phyloP scores from a whole-genome alignment of 1,140 invertebrate species.

The Aphis craccivora region DNA sequence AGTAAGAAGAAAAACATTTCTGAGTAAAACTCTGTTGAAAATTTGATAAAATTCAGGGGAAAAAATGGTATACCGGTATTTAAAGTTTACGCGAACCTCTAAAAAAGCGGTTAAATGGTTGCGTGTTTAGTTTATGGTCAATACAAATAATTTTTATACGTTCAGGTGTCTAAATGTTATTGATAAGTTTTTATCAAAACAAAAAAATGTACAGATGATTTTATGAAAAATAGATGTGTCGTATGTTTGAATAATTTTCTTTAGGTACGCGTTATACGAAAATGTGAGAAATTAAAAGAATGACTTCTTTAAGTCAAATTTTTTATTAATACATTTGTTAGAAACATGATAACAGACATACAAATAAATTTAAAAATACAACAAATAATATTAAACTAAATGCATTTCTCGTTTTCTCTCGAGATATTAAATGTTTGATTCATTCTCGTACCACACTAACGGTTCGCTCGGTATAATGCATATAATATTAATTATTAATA shows the following conservation, averaged over 20 bases:
- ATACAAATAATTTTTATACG: no score
- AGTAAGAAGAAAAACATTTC: no score
- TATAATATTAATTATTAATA: not conserved
- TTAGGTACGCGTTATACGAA: no score
- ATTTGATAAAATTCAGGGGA: not conserved
- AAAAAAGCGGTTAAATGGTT: not conserved
- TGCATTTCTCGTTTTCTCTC: not conserved
- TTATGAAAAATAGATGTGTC: not conserved
- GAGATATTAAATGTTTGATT: no score
- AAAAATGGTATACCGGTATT: not conserved
- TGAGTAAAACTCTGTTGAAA: no score
- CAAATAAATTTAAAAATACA: not conserved
- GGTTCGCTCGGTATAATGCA: not conserved
- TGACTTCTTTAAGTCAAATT: not conserved
- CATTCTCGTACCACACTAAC: no score
- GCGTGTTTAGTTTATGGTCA: no score
- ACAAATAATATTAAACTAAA: not conserved
- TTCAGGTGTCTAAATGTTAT: no score
- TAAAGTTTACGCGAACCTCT: not conserved
- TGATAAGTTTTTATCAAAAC: no score
- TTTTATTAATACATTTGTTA: not conserved
- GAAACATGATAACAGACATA: not conserved
- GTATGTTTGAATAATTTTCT: no score
- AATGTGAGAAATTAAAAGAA: not conserved
- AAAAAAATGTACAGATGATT: not conserved